These are phyloP conservation scores for Copidosoma floridanum DNA, from an alignment of 1,140 invertebrate species.

Conservation along the genomic window DNA sequence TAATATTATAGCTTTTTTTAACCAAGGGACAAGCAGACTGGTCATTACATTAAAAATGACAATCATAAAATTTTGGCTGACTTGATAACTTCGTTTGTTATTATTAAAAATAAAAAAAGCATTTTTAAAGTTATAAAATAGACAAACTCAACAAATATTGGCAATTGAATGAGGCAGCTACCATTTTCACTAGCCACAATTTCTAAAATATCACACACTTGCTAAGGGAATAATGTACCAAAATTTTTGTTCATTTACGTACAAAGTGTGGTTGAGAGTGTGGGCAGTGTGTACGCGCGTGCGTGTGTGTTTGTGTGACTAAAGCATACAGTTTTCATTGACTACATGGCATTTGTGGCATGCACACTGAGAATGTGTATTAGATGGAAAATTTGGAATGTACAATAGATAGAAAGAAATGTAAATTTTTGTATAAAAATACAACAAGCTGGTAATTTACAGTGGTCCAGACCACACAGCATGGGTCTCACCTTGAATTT, in stretches of 20 bases:
- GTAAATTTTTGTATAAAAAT: constrained; percentile 35
- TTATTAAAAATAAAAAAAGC: neutral
- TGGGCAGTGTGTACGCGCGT: too few species aligned
- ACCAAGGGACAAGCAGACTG: constrained; percentile 13
- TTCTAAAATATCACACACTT: constrained; percentile 18
- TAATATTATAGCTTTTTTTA: too few species aligned
- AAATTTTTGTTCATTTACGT: constrained; percentile 23
- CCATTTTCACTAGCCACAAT: constrained; percentile 18
- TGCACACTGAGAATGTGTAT: constrained; percentile 46
- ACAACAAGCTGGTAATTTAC: constrained; percentile 54
- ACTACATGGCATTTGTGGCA: constrained; percentile 36
- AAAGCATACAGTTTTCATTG: constrained; percentile 41
- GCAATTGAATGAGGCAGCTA: constrained; percentile 13
- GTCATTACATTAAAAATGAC: too few species aligned
- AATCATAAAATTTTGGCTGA: constrained; percentile 1
- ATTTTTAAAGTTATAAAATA: neutral
- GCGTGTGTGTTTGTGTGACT: too few species aligned
- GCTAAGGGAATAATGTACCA: constrained; percentile 18
- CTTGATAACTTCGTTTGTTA: neutral
- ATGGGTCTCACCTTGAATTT: constrained; percentile 61
- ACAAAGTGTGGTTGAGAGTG: too few species aligned
- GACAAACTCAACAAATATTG: too few species aligned
- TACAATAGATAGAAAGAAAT: constrained; percentile 28
- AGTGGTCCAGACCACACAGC: constrained; percentile 49
- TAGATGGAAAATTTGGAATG: constrained; percentile 20